Conservation (phyloP, 2,113 vertebrate species). For the Pitta sordida region DNA sequence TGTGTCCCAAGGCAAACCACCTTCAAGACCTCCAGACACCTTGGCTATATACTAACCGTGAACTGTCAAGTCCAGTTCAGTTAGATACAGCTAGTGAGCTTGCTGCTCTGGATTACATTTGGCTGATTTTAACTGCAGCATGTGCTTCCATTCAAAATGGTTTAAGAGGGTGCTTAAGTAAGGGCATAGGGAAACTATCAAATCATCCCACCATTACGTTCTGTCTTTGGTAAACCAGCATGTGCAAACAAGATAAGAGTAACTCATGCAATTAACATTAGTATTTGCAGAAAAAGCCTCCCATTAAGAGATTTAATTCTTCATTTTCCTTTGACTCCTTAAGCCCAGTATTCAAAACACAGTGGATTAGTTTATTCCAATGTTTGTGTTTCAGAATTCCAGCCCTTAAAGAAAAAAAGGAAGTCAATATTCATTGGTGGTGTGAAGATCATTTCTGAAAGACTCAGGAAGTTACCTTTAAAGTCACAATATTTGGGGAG, state of each 20-base stretch:
- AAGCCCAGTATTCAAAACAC: neutral
- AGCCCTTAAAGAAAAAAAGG: neutral
- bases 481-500: neutral
- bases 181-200: neutral
- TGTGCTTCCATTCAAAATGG: neutral
- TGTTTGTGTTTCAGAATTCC: neutral
- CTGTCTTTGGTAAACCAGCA: neutral
- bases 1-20: neutral
- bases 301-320: neutral
- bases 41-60: neutral
- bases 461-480: neutral
- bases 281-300: neutral
- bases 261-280: neutral
- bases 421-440: neutral
- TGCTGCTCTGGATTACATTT: neutral
- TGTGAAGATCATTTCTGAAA: neutral
- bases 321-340: neutral
- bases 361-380: neutral
- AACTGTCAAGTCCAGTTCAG: neutral
- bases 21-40: neutral
- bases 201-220: neutral
- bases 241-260: neutral
- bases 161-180: neutral
- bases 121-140: neutral
- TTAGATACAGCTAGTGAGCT: neutral